phyloP scores from a whole-genome alignment of 2,797 vertebrate genomes.

The Chaetophractus vellerosus region DNA sequence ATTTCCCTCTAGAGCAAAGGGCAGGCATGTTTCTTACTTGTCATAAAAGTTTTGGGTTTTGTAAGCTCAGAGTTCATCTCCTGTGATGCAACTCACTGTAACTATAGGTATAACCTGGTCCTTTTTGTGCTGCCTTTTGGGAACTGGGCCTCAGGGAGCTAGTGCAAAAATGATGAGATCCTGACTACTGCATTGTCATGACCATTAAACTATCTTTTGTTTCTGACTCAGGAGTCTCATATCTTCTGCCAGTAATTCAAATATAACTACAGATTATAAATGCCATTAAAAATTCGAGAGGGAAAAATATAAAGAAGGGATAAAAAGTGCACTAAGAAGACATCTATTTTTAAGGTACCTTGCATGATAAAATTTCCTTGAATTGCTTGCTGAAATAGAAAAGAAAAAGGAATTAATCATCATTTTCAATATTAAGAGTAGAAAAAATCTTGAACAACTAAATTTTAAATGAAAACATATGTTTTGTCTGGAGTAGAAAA shows the following conservation, averaged over 20 bases:
- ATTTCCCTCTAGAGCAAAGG: background rate
- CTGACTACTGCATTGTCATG: background rate
- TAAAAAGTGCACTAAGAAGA: background rate
- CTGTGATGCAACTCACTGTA: background rate
- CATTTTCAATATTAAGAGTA: conserved; percentile 78
- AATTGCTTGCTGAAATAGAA: conserved; percentile 90
- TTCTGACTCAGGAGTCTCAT: background rate
- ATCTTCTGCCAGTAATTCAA: background rate
- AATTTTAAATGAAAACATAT: conserved; percentile 68
- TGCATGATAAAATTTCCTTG: conserved; percentile 91
- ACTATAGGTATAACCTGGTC: background rate
- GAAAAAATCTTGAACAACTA: conserved; percentile 61
- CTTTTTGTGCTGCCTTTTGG: background rate
- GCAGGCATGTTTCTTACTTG: background rate
- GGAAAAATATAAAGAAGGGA: conserved; percentile 54
- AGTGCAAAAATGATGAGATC: background rate
- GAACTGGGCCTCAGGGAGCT: background rate
- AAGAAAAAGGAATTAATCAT: conserved; percentile 79
- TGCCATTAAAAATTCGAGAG: conserved; percentile 3
- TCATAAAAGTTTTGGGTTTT: background rate
- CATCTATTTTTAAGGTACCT: conserved; percentile 87
- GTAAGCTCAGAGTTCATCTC: background rate
- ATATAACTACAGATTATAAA: background rate
- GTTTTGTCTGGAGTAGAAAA: conserved; percentile 32
- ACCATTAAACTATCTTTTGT: background rate